Base-by-base conservation (phyloP, 2,888 invertebrate genomes). In the Mycalesis mineus region DNA sequence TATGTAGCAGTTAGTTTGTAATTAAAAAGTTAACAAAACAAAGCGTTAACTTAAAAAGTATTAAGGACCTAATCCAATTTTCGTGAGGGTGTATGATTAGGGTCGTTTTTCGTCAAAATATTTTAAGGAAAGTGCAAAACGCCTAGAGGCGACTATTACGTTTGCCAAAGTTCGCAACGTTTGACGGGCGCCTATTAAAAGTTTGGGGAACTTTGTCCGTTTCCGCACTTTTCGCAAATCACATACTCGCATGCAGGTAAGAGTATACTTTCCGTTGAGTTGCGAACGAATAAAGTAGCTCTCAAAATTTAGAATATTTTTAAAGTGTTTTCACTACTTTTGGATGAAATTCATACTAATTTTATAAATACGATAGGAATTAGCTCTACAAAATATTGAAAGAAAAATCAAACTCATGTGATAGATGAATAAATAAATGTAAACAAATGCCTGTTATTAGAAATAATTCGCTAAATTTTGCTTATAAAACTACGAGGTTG, bases 111-210 rank as follows among this genome's bases (percentile, higher is more conserved):
- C 33, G 28, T 47, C 29, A 52, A 51, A 47, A 52, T 60, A 42
- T 54, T 57, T 33, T 11, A 47, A 57, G 36, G 45, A 47, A 56
- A 47, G 28, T 39, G 37, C 41, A 29, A 36, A 49, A 14, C 7
- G 33, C 40, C 53, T 50, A 28, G 28, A 54, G 45, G 54, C 54
- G 41, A 54, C 54, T 57, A 59, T 62, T 57, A 62, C 55, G 48
- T 56, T 59, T 53, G 15, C 47, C 59, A 49, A 57, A 59, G 51
- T 62, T 57, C 51, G 45, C 50, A 31, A 55, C 53, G 52, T 60
- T 71, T 77, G 75, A 80, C 70, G 73, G 68, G 65, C 61, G 61
- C 72, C 74, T 75, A 77, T 80, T 79, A 80, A 80, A 80, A 80
- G 69, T 78, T 80, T 66, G n/a, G 13, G 60, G 54, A 68, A 71